Conservation (phyloP, 2,888 invertebrate species). For the Drosophila colorata region DNA sequence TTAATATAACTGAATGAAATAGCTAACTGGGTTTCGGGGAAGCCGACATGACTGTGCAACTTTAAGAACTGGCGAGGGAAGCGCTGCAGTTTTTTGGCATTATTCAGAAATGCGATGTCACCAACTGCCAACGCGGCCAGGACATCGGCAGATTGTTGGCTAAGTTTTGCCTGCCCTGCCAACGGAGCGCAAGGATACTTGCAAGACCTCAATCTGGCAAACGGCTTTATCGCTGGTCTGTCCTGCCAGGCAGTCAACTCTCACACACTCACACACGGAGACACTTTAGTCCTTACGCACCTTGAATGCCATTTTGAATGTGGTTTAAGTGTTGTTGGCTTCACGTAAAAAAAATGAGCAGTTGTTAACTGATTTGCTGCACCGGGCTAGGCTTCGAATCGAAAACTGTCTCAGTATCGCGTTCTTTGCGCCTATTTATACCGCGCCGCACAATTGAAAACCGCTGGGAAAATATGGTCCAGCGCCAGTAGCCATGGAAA, state of each 20-base stretch:
- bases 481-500: conserved; percentile 48
- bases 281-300: conserved; percentile 62
- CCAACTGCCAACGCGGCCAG: conserved; percentile 2
- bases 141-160: background rate
- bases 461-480: conserved; percentile 57
- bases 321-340: conserved; percentile 9
- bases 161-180: background rate
- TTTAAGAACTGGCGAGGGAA: background rate
- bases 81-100: background rate
- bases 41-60: background rate
- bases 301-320: conserved; percentile 77
- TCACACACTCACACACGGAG: background rate
- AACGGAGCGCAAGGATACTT: conserved; percentile 4
- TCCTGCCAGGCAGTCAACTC: conserved; percentile 5
- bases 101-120: background rate
- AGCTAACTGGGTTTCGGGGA: background rate
- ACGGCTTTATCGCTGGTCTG: background rate
- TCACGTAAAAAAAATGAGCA: conserved; percentile 55
- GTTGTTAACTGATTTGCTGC: conserved; percentile 20
- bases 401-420: conserved; percentile 74
- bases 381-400: conserved; percentile 50
- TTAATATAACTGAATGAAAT: background rate
- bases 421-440: conserved; percentile 79
- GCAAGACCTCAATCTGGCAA: background rate
- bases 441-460: conserved; percentile 39